Evolutionary conservation across 2,113 vertebrate genomes (phyloP).

Genomic region (Ahaetulla prasina): DNA sequence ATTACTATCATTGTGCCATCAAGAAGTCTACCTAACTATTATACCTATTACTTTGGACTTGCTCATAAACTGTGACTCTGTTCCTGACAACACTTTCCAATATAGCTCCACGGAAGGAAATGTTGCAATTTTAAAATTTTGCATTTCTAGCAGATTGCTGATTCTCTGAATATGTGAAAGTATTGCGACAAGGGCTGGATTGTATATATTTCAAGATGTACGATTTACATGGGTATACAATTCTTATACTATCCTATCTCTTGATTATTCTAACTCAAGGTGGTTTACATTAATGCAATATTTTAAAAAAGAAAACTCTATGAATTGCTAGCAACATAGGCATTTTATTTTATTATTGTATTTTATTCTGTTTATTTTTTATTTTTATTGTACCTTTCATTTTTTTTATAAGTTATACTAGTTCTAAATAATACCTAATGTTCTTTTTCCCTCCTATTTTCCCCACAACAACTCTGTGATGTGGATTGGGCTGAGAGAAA

Average conservation of each 20-base stretch:
- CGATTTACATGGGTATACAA: background rate
- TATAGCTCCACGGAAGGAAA: background rate
- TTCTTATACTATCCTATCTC: background rate
- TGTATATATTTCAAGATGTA: background rate
- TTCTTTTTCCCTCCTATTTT: background rate
- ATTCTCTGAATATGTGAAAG: background rate
- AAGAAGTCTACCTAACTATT: constrained; percentile 63
- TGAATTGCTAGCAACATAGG: background rate
- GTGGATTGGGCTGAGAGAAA: background rate
- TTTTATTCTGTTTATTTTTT: background rate
- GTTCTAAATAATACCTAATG: background rate
- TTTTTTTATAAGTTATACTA: background rate
- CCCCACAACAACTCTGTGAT: background rate
- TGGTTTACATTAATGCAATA: background rate
- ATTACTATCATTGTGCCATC: constrained; percentile 72
- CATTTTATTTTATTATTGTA: background rate
- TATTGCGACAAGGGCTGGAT: background rate
- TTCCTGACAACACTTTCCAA: constrained; percentile 33
- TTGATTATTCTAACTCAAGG: background rate
- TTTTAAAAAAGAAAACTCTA: background rate
- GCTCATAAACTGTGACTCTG: constrained; percentile 42
- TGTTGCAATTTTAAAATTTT: background rate
- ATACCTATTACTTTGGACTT: constrained; percentile 60
- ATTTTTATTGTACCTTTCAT: background rate
- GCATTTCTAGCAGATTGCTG: background rate